Evolutionary conservation across 2,113 vertebrate species (phyloP).

Genomic region (Eleginops maclovinus): DNA sequence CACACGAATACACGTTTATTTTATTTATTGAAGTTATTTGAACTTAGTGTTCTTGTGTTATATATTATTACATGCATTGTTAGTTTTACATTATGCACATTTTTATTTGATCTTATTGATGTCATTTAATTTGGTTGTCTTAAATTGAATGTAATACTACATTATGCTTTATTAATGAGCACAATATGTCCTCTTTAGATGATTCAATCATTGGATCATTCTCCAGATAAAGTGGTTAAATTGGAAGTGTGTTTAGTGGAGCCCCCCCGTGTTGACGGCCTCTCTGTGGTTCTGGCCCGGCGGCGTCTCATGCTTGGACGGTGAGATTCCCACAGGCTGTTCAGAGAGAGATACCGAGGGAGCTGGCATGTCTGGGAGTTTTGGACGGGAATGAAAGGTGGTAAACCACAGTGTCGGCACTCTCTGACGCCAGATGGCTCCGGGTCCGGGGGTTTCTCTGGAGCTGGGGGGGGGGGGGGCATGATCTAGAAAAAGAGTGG

Average conservation of each 20-base stretch:
- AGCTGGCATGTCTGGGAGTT: slow-evolving; percentile 66
- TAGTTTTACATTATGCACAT: no score
- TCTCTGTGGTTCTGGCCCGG: slow-evolving; percentile 44
- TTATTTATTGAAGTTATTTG: no score
- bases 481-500: slow-evolving; percentile 53
- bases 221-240: slow-evolving; percentile 18
- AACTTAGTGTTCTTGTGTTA: no score
- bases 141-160: background rate
- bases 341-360: slow-evolving; percentile 60
- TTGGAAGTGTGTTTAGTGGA: slow-evolving; percentile 27
- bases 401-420: slow-evolving; percentile 55
- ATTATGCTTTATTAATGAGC: no score
- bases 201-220: background rate
- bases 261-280: slow-evolving; percentile 32
- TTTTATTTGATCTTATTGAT: background rate
- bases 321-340: slow-evolving; percentile 62
- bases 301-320: slow-evolving; percentile 43
- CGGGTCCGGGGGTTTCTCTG: slow-evolving; percentile 39
- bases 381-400: slow-evolving; percentile 70
- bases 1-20: no score
- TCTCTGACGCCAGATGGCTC: slow-evolving; percentile 65
- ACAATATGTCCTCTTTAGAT: no score
- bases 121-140: background rate
- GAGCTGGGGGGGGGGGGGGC: slow-evolving; percentile 43
- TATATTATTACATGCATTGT: no score